Evolutionary conservation across 2,113 vertebrate genomes (phyloP).

Genomic region (Malurus elegans): DNA sequence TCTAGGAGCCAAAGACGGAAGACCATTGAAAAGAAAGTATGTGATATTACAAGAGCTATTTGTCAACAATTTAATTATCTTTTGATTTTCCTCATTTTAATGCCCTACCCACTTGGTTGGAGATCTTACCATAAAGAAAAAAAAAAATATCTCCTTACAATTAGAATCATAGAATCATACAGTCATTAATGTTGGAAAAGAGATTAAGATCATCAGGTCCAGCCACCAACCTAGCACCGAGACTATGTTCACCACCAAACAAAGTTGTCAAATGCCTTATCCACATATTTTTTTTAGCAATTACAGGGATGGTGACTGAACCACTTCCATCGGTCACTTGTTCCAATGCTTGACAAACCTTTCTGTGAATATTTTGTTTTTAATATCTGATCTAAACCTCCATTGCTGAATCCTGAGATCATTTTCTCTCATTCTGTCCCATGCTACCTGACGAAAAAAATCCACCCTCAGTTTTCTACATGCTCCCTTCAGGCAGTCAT

Average conservation of each 20-base stretch:
- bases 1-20: not conserved
- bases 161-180: not conserved
- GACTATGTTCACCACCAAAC: not conserved
- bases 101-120: not conserved
- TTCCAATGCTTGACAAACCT: not conserved
- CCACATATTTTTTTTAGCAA: not conserved
- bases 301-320: not conserved
- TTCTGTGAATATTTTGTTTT: not conserved
- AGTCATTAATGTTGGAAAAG: not conserved
- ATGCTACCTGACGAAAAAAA: not conserved
- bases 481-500: not conserved
- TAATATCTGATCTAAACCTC: not conserved
- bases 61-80: not conserved
- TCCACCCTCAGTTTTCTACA: fast-evolving
- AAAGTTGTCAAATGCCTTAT: not conserved
- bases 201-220: not conserved
- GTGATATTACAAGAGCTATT: not conserved
- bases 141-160: not conserved
- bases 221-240: fast-evolving
- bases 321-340: not conserved
- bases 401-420: not conserved
- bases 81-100: not conserved
- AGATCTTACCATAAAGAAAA: not conserved
- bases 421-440: not conserved
- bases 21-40: not conserved